Evolutionary conservation across 2,797 vertebrate genomes (phyloP).

Genomic region (Xenops minutus): DNA sequence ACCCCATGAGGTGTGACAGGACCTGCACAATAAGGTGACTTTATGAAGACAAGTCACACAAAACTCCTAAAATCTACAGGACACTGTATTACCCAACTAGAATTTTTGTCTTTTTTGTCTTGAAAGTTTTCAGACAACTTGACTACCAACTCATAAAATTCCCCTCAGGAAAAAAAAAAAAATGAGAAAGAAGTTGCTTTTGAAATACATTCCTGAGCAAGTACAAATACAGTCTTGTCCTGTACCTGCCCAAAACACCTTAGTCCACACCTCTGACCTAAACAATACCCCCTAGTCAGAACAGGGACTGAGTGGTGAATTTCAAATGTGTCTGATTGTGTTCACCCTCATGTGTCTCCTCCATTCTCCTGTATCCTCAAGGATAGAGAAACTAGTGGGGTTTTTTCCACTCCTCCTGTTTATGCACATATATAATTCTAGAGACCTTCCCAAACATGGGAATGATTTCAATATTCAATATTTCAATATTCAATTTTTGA

Average conservation of each 20-base stretch:
- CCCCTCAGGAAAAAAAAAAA: background rate
- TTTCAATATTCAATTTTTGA: background rate
- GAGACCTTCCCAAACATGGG: background rate
- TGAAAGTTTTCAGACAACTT: background rate
- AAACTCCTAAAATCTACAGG: background rate
- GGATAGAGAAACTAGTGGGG: background rate
- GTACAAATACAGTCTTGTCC: background rate
- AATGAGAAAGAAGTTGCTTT: background rate
- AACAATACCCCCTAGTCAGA: accelerated
- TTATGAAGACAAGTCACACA: background rate
- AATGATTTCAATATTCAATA: background rate
- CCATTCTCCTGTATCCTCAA: background rate
- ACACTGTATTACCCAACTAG: background rate
- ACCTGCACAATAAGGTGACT: background rate
- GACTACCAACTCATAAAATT: background rate
- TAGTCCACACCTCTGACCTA: background rate
- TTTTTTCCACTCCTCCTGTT: background rate
- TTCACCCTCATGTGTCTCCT: background rate
- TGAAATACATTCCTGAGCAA: background rate
- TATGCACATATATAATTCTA: accelerated
- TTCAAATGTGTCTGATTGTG: background rate
- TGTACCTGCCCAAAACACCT: background rate
- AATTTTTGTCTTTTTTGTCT: background rate
- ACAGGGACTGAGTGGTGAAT: background rate
- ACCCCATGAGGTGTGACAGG: background rate